Base-by-base conservation (phyloP, 1,140 invertebrate species). In the Drosophila sturtevanti region DNA sequence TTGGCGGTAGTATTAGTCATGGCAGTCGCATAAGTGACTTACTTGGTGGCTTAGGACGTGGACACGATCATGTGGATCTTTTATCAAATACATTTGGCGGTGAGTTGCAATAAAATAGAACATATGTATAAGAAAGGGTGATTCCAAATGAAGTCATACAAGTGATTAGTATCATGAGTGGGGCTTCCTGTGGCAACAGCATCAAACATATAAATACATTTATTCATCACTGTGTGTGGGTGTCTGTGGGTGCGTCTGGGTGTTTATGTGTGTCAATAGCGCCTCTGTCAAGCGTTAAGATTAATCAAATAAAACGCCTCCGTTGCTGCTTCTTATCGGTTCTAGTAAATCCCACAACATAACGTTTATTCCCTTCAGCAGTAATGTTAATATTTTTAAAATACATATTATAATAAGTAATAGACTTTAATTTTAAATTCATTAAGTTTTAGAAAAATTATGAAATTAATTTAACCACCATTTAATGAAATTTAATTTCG, bases 61-160 rank as follows among this genome's bases (percentile, higher is more conserved):
- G 85, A 55, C 84, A 89, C 63, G 94, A 96, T 92, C 95, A 96
- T 81, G 93, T 95, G 72, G 96, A 97, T 91, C 93, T 95, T 55
- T 94, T 95, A 37, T 96, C 94, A 75, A 97, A 97, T 92, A 94
- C 95, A 78, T 97, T 97, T 92, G 95, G 96, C 93, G 96, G 96
- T 97, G 48, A 67, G 51, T 48, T 38, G 12, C 18, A 48, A 10
- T 0, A 21, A 18, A 31, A 6, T 6, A 31, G 5, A 31, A 31
- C 1, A 31, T 0, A 6, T 6, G 4, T 21, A 14, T 35, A 24
- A 4, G 16, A 38, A 74, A 12, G 44, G 10, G 18, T 22, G 41
- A 18, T 41, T 60, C 10, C 16, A 34, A 55, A 38, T 18, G 75
- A 87, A 89, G 85, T 79, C 80, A 35, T 77, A 68, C 72, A 85